Evolutionary conservation across 2,888 invertebrate species (phyloP), one percentile per base, ranked within the genome.

Genomic region (Muschampia plurimacula): DNA sequence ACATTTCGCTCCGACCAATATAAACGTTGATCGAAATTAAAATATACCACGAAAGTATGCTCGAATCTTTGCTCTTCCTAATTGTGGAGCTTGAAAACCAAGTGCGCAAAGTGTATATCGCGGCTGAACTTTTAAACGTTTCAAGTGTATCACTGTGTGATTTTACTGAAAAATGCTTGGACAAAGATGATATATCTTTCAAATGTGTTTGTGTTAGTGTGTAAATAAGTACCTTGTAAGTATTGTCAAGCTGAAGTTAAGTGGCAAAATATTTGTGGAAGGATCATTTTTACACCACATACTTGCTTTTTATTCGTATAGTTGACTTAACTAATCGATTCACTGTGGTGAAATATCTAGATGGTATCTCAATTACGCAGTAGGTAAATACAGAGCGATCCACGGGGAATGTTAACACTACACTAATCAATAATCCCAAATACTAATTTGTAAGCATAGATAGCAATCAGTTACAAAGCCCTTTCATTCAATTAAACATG

Each of bases 1-100:
- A 81, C 84, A 81, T 82, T 83, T 84, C 89, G 89, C 89, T 80
- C 82, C 89, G 87, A 82, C 88, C 86, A 87, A 89, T 89, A 88
- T 88, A 89, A 91, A 89, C 92, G 92, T 90, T 86, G 86, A 89
- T 89, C 82, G 84, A 89, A 86, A 84, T 87, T 86, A 85, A 88
- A 89, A 85, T 84, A 85, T 83, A 86, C 81, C 84, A 82, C 81
- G 83, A 86, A 88, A 89, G 83, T 88, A 82, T 84, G 83, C 78
- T 82, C 77, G 78, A 74, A 82, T 82, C 77, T 80, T 82, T 75
- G 75, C 52, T 75, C 73, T 75, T 77, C 74, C 69, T 76, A 78
- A 75, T 77, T 70, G 74, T 72, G 70, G 74, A 66, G 65, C 46
- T 46, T 66, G 9, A 28, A 64, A 46, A n/a, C 64, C 75, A 73